Conservation (phyloP, 2,797 vertebrate genomes). For the Lacerta viridis region DNA sequence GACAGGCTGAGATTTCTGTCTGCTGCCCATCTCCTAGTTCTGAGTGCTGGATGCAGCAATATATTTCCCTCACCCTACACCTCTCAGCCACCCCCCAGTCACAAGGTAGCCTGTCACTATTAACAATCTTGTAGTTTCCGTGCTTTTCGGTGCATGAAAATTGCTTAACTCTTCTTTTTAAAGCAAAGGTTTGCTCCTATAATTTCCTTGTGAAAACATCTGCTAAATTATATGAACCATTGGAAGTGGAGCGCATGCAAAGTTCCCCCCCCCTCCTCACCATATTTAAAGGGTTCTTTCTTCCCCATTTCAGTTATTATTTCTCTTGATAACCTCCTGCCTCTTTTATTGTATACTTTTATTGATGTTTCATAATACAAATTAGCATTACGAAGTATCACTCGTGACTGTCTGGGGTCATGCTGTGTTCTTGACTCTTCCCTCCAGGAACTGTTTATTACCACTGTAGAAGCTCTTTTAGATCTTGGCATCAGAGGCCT, state of each 20-base stretch:
- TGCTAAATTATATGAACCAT: background rate
- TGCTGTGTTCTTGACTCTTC: background rate
- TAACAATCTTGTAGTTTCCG: background rate
- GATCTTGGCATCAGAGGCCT: background rate
- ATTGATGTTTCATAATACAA: background rate
- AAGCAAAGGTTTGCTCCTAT: background rate
- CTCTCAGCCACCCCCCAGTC: background rate
- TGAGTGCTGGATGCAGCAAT: background rate
- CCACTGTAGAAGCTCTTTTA: background rate
- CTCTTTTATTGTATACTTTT: too few relatives aligned
- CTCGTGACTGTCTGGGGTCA: background rate
- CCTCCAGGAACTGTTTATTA: background rate
- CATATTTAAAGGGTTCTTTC: background rate
- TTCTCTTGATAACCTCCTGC: too few relatives aligned
- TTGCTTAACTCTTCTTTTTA: background rate
- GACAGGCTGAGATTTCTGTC: background rate
- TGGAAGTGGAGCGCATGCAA: background rate
- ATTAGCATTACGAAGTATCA: background rate
- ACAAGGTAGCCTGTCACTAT: background rate
- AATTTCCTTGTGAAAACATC: background rate
- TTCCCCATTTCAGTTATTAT: background rate
- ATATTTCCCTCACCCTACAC: background rate
- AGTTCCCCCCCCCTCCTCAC: background rate
- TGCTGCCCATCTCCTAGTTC: background rate
- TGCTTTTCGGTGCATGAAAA: background rate